Conservation (phyloP, 2,113 vertebrate genomes). For the Hyla sarda region DNA sequence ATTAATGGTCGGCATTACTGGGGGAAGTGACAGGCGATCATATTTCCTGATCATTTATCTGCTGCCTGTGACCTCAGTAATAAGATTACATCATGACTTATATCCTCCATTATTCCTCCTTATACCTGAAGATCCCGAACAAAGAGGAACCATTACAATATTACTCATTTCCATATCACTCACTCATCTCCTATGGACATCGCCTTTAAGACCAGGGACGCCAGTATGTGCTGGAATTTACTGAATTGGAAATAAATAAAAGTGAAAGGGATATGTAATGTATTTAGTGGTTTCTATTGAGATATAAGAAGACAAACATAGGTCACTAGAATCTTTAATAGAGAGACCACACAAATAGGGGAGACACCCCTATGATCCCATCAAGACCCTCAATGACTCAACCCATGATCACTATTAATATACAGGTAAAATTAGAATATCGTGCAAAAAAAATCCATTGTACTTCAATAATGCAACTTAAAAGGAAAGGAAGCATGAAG, state of each 20-base stretch:
- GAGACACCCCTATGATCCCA: too few species aligned
- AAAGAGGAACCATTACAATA: background rate
- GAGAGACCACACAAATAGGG: too few species aligned
- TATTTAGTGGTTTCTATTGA: too few species aligned
- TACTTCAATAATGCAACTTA: too few species aligned
- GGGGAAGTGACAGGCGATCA: conserved; percentile 49
- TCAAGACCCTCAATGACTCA: too few species aligned
- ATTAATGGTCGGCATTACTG: conserved; percentile 44
- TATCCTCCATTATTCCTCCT: conserved; percentile 37
- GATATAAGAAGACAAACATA: too few species aligned
- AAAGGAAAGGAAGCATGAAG: too few species aligned
- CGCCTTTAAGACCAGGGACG: background rate
- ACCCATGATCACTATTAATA: too few species aligned
- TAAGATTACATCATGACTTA: conserved; percentile 56
- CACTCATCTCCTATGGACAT: background rate
- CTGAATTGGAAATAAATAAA: background rate
- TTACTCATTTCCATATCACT: background rate
- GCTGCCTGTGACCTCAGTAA: conserved; percentile 37
- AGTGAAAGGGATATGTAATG: too few species aligned
- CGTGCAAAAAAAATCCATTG: too few species aligned
- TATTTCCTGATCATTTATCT: conserved; percentile 51
- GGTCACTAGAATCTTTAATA: too few species aligned
- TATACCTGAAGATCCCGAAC: background rate
- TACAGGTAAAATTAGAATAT: too few species aligned
- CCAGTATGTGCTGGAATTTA: background rate